Conservation (phyloP, 2,113 vertebrate genomes). For the Tinamus guttatus region DNA sequence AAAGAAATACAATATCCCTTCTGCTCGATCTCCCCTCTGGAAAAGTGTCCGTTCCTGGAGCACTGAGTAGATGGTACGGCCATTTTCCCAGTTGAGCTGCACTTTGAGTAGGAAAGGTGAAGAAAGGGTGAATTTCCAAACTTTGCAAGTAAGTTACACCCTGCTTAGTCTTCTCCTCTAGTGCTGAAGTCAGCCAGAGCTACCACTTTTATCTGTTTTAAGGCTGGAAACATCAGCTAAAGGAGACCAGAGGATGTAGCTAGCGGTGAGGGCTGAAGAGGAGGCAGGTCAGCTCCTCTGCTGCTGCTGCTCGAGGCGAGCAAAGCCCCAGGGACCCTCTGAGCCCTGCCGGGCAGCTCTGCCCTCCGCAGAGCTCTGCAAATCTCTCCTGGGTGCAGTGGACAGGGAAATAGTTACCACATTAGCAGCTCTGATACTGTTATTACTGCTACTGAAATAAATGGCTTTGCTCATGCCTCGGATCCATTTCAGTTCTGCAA, state of each 20-base stretch:
- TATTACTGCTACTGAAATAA: not conserved
- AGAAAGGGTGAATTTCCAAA: not conserved
- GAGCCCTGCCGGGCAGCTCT: not conserved
- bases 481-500: accelerated
- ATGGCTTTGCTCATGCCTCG: not conserved
- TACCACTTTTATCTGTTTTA: not conserved
- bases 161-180: accelerated
- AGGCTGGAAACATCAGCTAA: constrained; percentile 1
- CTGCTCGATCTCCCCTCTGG: not conserved
- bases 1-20: not conserved
- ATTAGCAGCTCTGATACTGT: accelerated
- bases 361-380: not conserved
- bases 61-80: accelerated
- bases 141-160: not conserved
- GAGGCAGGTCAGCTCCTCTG: not conserved
- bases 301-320: accelerated
- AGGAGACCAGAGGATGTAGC: not conserved
- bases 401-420: not conserved
- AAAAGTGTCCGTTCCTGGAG: not conserved
- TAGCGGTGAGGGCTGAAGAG: not conserved
- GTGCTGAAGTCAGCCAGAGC: not conserved
- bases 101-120: not conserved
- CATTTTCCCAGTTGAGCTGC: not conserved
- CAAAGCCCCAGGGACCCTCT: not conserved
- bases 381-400: not conserved